Evolutionary conservation across 2,888 invertebrate genomes (phyloP), one percentile per base, ranked within the genome.

Genomic region (Leuctra nigra): DNA sequence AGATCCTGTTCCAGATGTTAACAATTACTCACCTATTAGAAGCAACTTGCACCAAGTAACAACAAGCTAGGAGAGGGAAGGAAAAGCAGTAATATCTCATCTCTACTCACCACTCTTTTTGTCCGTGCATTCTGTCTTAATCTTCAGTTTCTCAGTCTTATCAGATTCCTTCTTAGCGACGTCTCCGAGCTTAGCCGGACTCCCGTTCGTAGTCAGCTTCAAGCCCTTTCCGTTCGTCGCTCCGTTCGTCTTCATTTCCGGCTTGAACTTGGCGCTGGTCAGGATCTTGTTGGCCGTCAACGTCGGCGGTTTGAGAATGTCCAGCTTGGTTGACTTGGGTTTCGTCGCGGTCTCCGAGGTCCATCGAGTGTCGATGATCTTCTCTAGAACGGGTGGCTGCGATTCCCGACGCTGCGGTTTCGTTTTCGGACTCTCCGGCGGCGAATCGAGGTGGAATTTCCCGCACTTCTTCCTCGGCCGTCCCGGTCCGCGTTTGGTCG

Each of bases 401-500:
- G 44, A 7, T 22, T 47, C 36, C 50, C 55, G 52, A 18, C 54
- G 33, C n/a, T n/a, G n/a, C 38, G 48, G 25, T 33, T 56, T 50
- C 53, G 53, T 44, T 41, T 55, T 47, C 54, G 50, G 39, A 54
- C 52, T 54, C 50, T 48, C 24, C 36, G 57, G 55, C 22, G 54
- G 46, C 14, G 54, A 50, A 48, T 56, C 59, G 23, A 39, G 36
- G 38, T 36, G 29, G 29, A 53, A 35, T 33, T 58, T 60, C 23
- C 44, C 58, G 38, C 53, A 70, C 64, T 74, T 76, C 63, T 78
- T 79, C 20, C 76, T 68, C 0, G 74, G 72, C 59, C 75, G 70
- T 2, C 72, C 72, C 6, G 70, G 69, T 57, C 67, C 71, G 56
- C 79, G 75, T 65, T 77, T 79, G 7, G 55, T 48, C 16, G 60